Evolutionary conservation across 30 jellyfish, hydroid and myxozoan genomes (phyloP), one percentile per base, ranked within the genome.

Genomic region (Turritopsis dohrnii): DNA sequence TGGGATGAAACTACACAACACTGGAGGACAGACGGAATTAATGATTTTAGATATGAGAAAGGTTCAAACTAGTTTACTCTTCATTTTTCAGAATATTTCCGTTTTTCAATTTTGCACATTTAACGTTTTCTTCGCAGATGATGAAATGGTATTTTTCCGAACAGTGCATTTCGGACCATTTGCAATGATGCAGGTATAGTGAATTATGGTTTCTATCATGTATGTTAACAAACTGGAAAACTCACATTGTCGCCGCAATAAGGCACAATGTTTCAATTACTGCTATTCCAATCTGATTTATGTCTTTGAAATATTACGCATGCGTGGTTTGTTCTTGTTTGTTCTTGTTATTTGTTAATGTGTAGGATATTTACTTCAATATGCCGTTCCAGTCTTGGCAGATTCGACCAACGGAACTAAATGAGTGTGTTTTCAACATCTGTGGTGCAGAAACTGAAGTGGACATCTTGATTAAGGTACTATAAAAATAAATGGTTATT

Each of bases 381-480:
- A 84, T 94, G 96, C 99, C 99, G 23, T 94, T 94, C 76, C 96
- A 94, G 69, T 72, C 94, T 21, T 94, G 99, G 99, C 90, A 84
- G 54, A 74, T 94, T 52, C 81, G 94, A 66, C 99, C 99, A 24
- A 53, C 82, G n/a, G 86, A 79, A 18, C 25, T 71, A 30, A 94
- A 86, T 84, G 83, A 88, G 65, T 94, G 99, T 72, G 74, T 86
- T 18, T 79, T 94, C 17, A 28, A 80, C 23, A 87, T 94, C 1
- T 73, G 84, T 84, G 99, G 97, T 4, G 99, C 93, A 4, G 86
- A 74, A 29, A 86, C 88, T 21, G 99, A 94, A 29, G 88, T 88
- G 77, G 95, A 83, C 71, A 94, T 94, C 21, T 91, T 85, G 79
- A 84, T 94, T 65, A 89, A 94, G 95, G 99, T 94, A 26, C 19